These are phyloP conservation scores for Chironomus riparius DNA, from an alignment of 2,888 invertebrate species.

Conservation along the genomic window DNA sequence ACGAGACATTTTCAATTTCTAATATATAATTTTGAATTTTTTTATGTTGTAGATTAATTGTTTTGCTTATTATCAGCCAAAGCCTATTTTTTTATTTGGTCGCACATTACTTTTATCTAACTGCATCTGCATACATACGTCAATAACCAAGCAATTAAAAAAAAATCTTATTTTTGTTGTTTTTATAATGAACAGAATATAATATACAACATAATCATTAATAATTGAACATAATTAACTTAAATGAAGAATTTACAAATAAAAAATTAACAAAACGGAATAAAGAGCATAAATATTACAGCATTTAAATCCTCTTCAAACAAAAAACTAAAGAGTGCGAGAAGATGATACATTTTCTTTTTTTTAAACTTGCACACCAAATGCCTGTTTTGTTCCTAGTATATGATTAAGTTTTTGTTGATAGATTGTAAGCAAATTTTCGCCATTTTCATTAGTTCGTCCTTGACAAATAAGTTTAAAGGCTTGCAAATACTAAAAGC, in stretches of 20 bases:
- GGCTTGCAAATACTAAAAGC: constrained; percentile 74
- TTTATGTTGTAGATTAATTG: not conserved
- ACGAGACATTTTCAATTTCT: not conserved
- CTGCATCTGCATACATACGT: too few relatives aligned
- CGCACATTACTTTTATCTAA: too few relatives aligned
- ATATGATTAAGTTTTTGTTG: constrained; percentile 76
- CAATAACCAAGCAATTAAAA: too few relatives aligned
- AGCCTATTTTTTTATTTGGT: too few relatives aligned
- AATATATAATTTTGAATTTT: not conserved
- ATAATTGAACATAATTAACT: not conserved
- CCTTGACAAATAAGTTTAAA: constrained; percentile 67
- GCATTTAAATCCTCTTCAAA: not conserved
- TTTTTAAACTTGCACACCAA: constrained; percentile 65
- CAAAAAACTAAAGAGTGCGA: not conserved
- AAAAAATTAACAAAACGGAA: not conserved
- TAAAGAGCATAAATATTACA: not conserved
- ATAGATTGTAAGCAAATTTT: constrained; percentile 53
- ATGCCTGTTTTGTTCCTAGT: constrained; percentile 56
- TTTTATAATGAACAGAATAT: not conserved
- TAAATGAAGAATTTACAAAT: not conserved
- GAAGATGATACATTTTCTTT: not conserved
- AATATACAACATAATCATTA: not conserved
- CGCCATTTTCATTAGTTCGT: constrained; percentile 41
- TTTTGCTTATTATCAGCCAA: not conserved
- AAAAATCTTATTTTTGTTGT: too few relatives aligned